Percentiles rank a stretch among this genome's conserved stretches.
These are phyloP conservation scores for Caenorhabditis sp. DNA, from an alignment of 2,888 invertebrate species.

Conservation along the genomic window DNA sequence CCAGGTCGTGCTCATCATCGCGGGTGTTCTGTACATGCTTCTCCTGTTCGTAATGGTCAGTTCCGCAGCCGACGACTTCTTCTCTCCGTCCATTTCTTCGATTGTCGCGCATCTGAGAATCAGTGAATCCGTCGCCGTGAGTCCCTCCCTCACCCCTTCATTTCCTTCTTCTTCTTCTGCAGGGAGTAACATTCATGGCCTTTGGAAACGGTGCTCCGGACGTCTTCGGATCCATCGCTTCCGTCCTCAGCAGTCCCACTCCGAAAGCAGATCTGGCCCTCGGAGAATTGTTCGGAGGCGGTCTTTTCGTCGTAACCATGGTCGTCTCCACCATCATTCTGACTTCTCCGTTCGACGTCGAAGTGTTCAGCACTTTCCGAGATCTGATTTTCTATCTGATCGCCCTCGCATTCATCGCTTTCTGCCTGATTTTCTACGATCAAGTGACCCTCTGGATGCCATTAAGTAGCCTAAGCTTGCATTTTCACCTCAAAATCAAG, in stretches of 20 bases:
- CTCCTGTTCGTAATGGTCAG: conserved; percentile 75
- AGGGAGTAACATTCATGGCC: conserved; percentile 88
- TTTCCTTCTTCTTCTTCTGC: conserved; percentile 7
- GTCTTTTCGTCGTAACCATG: conserved; percentile 86
- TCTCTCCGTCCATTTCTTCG: conserved; percentile 84
- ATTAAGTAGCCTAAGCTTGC: conserved; percentile 53
- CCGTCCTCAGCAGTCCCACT: conserved; percentile 82
- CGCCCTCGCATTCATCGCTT: conserved; percentile 85
- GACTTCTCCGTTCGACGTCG: conserved; percentile 85
- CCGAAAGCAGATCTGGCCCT: conserved; percentile 84
- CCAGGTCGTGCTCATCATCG: conserved; percentile 65
- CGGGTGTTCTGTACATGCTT: conserved; percentile 66
- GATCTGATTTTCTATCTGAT: conserved; percentile 85
- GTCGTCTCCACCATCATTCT: conserved; percentile 86
- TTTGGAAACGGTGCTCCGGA: conserved; percentile 89
- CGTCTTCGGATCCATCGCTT: conserved; percentile 87
- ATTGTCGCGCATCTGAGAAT: conserved; percentile 84
- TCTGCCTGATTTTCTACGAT: conserved; percentile 85
- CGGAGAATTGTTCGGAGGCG: conserved; percentile 85
- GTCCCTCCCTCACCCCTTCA: conserved; percentile 73
- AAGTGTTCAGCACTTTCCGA: conserved; percentile 84
- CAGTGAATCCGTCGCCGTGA: conserved; percentile 85
- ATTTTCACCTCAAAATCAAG: too few species aligned
- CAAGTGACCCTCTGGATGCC: conserved; percentile 85
- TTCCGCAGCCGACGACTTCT: conserved; percentile 78